Percentiles rank a stretch among this genome's conserved stretches.
phyloP scores from a whole-genome alignment of 2,888 invertebrate species.

The Drosophila atripex region DNA sequence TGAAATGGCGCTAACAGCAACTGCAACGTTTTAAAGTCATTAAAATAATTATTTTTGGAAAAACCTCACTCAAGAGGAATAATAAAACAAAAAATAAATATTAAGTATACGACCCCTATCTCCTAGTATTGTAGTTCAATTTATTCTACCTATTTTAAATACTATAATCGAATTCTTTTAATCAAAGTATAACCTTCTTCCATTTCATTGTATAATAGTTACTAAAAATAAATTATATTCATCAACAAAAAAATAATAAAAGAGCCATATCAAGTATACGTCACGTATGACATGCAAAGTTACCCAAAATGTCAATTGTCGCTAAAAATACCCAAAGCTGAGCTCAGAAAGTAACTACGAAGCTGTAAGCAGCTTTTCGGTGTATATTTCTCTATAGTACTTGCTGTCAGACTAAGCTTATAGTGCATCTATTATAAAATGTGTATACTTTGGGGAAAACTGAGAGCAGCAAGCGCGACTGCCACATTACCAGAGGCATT shows the following conservation, averaged over 20 bases:
- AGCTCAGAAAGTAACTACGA: constrained; percentile 9
- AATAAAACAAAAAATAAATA: background rate
- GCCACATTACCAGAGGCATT: too few relatives aligned
- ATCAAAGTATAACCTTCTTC: too few relatives aligned
- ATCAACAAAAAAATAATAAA: background rate
- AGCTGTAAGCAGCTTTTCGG: constrained; percentile 2
- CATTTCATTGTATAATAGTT: background rate
- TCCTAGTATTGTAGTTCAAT: background rate
- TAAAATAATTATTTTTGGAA: background rate
- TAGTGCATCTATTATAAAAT: constrained; percentile 42
- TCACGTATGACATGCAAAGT: background rate
- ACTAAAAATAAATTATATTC: too few relatives aligned
- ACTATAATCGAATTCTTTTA: background rate
- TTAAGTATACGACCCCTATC: background rate
- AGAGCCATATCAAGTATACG: constrained; percentile 8
- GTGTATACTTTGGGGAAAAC: constrained; percentile 41
- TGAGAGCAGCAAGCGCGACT: constrained; percentile 9
- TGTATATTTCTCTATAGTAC: background rate
- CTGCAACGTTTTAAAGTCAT: background rate
- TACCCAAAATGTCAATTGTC: background rate
- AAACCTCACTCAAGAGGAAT: background rate
- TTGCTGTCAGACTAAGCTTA: constrained; percentile 11
- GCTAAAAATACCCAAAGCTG: constrained; percentile 8
- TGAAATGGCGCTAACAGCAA: background rate
- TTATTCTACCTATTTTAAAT: background rate